Evolutionary conservation across 2,113 vertebrate species (phyloP).

Genomic region (Hymenochirus boettgeri): DNA sequence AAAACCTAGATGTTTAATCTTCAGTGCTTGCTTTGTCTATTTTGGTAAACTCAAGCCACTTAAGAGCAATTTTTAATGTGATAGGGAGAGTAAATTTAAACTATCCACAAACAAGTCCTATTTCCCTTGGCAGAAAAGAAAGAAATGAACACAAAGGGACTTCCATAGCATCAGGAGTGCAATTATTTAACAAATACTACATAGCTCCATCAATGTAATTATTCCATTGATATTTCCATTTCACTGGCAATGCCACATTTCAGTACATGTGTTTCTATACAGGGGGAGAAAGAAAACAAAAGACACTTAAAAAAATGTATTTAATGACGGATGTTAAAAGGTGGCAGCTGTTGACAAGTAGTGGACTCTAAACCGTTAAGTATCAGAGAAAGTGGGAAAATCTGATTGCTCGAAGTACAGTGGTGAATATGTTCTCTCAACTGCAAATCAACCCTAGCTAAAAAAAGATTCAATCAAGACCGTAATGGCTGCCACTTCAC

Average conservation of each 20-base stretch:
- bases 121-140: not conserved
- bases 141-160: constrained; percentile 2
- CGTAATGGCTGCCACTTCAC: constrained; percentile 96
- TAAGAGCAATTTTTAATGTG: not conserved
- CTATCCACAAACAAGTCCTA: constrained; percentile 11
- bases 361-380: constrained; percentile 77
- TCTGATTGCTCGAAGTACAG: constrained; percentile 81
- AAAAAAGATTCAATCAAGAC: constrained; percentile 87
- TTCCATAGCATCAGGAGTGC: not conserved
- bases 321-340: constrained; percentile 66
- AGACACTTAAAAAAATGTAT: constrained; percentile 48
- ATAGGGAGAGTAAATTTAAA: not conserved
- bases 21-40: not conserved
- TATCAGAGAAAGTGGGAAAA: constrained; percentile 73
- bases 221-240: constrained; percentile 14
- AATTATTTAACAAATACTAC: constrained; percentile 4
- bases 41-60: not conserved
- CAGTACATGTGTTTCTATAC: constrained; percentile 30
- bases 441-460: constrained; percentile 82
- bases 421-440: constrained; percentile 72
- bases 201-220: constrained; percentile 10
- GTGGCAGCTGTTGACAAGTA: constrained; percentile 74
- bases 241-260: constrained; percentile 35
- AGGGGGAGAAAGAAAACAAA: constrained; percentile 30
- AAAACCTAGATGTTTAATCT: not conserved